Base-by-base conservation (phyloP, 2,113 vertebrate genomes). In the Cavia porcellus region DNA sequence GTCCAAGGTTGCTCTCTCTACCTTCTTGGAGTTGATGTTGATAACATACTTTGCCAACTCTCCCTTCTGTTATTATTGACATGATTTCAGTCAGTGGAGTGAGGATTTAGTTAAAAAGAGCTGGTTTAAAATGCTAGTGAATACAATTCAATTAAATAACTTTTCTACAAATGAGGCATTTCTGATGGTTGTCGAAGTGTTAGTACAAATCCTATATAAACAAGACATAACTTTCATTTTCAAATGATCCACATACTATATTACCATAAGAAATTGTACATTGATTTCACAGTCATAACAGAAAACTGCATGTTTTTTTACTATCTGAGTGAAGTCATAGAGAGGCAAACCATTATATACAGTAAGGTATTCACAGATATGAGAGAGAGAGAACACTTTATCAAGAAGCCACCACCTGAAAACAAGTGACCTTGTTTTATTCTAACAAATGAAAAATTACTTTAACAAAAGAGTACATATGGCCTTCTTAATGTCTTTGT, bases 1-100 rank as follows among this genome's bases (percentile, higher is more conserved):
- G 97, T 98, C 96, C 95, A 97, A 97, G 90, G 86, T 92, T 97
- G 38, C 38, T 38, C 38, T 38, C 38, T 38, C 38, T 38, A 38
- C 38, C 38, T 38, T 38, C 38, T 38, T 38, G 38, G 38, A 38
- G 38, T 38, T 38, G 38, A 38, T 38, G 38, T 38, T 38, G 38
- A 38, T 38, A 38, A 38, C 38, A 38, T 2, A 82, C 87, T 22
- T 97, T 92, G 92, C 68, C 62, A 12, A 55, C 50, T 30, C 17
- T 82, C 35, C 32, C 50, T 62, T 95, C 66, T 19, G 8, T 96
- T 92, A 77, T 89, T n/a, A 45, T 9, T 89, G 77, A 59, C 70
- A 35, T 50, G 42, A 95, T 90, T 96, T 97, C 75, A 89, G 79
- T 93, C 62, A 25, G 28, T 38, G 30, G 19, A 3, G 59, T 79